Evolutionary conservation across 1,140 invertebrate genomes (phyloP), one percentile per base, ranked within the genome.

Genomic region (Apis laboriosa): DNA sequence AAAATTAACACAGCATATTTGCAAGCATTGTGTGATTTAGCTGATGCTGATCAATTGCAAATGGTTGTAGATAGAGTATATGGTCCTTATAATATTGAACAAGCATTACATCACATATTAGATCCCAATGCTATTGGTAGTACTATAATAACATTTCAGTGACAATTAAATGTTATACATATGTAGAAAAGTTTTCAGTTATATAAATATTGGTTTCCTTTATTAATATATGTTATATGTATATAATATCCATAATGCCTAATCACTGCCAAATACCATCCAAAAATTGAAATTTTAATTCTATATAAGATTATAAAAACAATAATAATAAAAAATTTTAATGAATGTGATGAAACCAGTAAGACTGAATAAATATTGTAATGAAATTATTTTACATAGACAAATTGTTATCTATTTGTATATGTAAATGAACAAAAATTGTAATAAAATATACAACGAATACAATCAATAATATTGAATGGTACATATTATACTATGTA

Each of bases 131-230:
- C 96, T 11, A 95, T 97, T 81, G 97, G 97, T n/a, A 97, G 96
- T 90, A 97, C 96, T 9, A 95, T 97, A 60, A 95, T 97, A 51
- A 95, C 96, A 80, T 97, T 97, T 92, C 94, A 96, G 92, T 96
- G 92, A 94, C 79, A 86, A 68, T 34, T 76, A 4, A 71, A 56
- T 34, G 11, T 70, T 63, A 9, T 80, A 56, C 5, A 43, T 43
- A 4, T 43, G 12, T 80, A 79, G 8, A 71, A 63, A 64, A 49
- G 21, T 55, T 68, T 28, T 82, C 15, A 17, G 11, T 77, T 80
- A 68, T 77, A 74, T 24, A 75, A 86, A 73, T 63, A 78, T 28
- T 15, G 24, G 7, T 61, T 49, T 71, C 43, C 77, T 67, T 74
- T 68, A 68, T 60, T 4, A 67, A 80, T 72, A 58, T 24, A 70